Evolutionary conservation across 2,888 invertebrate species (phyloP).

Genomic region (Dyspetes luteomarginatus): DNA sequence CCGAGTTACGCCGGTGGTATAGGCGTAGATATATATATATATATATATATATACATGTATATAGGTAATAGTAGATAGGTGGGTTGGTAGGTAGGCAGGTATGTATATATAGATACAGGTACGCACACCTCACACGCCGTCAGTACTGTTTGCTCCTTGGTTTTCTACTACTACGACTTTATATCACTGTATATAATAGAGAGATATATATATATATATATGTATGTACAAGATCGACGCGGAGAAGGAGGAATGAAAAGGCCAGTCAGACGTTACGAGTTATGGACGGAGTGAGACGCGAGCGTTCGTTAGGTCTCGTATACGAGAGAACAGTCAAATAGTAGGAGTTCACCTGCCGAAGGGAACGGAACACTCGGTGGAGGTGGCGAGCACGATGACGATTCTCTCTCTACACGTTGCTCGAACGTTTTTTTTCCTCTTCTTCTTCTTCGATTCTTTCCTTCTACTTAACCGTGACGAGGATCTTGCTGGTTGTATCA

Average conservation of each 20-base stretch:
- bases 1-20: constrained; percentile 73
- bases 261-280: constrained; percentile 50
- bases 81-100: constrained; percentile 73
- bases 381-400: constrained; percentile 75
- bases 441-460: constrained; percentile 61
- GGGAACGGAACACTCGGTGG: constrained; percentile 74
- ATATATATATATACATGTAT: constrained; percentile 66
- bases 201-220: not conserved
- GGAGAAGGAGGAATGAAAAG: constrained; percentile 48
- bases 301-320: constrained; percentile 71
- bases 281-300: constrained; percentile 31
- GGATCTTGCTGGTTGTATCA: too few relatives aligned
- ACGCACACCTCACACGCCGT: constrained; percentile 59
- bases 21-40: constrained; percentile 67
- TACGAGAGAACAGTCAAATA: constrained; percentile 69
- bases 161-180: constrained; percentile 14
- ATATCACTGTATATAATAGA: constrained; percentile 9
- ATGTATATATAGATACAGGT: constrained; percentile 68
- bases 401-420: constrained; percentile 63
- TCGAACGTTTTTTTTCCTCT: constrained; percentile 52
- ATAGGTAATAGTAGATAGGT: constrained; percentile 68
- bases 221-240: not conserved
- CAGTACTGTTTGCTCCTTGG: constrained; percentile 34
- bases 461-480: constrained; percentile 17
- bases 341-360: constrained; percentile 80